Evolutionary conservation across 2,113 vertebrate genomes (phyloP).

Genomic region (Phodopus roborovskii): DNA sequence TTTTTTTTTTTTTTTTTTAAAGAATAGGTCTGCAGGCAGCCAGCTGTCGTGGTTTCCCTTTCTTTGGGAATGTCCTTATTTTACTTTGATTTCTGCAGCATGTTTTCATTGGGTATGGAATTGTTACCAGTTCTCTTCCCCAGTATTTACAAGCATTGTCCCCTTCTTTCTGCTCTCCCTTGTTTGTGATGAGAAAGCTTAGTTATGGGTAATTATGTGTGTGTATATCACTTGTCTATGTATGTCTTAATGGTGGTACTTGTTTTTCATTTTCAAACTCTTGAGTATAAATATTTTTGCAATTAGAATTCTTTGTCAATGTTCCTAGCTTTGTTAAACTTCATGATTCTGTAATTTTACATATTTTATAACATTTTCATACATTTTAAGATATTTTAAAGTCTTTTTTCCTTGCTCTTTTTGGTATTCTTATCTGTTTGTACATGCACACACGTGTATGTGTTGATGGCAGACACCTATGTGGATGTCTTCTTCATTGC

Average conservation of each 20-base stretch:
- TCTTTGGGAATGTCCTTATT: not conserved
- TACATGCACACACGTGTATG: not conserved
- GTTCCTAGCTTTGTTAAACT: not conserved
- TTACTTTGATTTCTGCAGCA: not conserved
- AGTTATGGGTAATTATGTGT: not conserved
- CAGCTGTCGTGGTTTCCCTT: conserved; percentile 1
- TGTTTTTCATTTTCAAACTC: conserved; percentile 34
- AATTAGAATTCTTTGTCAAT: not conserved
- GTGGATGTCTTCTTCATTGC: not conserved
- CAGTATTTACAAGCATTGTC: not conserved
- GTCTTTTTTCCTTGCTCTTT: not conserved
- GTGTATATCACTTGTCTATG: conserved; percentile 21
- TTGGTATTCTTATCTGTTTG: not conserved
- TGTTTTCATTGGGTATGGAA: not conserved
- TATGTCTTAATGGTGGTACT: not conserved
- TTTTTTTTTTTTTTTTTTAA: too few species aligned
- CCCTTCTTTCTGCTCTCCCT: not conserved
- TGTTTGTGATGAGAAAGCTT: conserved; percentile 9
- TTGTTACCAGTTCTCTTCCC: not conserved
- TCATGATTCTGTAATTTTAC: not conserved
- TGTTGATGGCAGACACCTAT: not conserved
- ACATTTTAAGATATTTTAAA: not conserved
- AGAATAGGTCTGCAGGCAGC: not conserved
- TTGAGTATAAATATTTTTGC: conserved; percentile 1
- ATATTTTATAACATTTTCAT: not conserved